Percentiles rank a stretch among this genome's conserved stretches.
Evolutionary conservation across 2,888 invertebrate genomes (phyloP).

Genomic region (Apodemia zela): DNA sequence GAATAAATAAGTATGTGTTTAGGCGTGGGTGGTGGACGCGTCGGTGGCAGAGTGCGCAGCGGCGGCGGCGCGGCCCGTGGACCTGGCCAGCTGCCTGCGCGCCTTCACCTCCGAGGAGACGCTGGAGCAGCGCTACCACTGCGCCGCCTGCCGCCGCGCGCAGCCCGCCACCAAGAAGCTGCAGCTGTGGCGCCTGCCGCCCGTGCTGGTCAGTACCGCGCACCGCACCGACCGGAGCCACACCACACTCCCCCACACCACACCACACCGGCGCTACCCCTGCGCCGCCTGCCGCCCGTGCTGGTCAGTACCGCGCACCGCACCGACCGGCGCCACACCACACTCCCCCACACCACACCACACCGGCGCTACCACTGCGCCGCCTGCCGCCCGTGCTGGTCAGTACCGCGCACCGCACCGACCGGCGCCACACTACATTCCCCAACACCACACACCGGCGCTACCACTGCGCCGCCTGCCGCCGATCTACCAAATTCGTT

Average conservation of each 20-base stretch:
- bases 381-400: constrained; percentile 93
- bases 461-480: no score
- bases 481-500: no score
- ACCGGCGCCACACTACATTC: neutral
- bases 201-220: constrained; percentile 85
- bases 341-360: neutral
- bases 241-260: neutral
- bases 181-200: constrained; percentile 95
- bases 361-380: no score
- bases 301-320: constrained; percentile 79
- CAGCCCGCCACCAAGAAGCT: constrained; percentile 94
- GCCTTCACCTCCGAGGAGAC: constrained; percentile 94
- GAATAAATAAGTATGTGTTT: constrained; percentile 17
- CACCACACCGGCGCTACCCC: no score
- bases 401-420: constrained; percentile 35
- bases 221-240: no score
- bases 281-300: constrained; percentile 94
- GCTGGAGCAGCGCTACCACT: constrained; percentile 92
- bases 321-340: neutral
- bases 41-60: constrained; percentile 86
- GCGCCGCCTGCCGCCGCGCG: constrained; percentile 89
- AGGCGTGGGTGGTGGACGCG: constrained; percentile 88
- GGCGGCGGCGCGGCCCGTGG: constrained; percentile 89
- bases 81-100: constrained; percentile 90
- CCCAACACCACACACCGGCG: no score